These are phyloP conservation scores for Microdon myrmicae DNA, from an alignment of 2,888 invertebrate species.

Conservation along the genomic window DNA sequence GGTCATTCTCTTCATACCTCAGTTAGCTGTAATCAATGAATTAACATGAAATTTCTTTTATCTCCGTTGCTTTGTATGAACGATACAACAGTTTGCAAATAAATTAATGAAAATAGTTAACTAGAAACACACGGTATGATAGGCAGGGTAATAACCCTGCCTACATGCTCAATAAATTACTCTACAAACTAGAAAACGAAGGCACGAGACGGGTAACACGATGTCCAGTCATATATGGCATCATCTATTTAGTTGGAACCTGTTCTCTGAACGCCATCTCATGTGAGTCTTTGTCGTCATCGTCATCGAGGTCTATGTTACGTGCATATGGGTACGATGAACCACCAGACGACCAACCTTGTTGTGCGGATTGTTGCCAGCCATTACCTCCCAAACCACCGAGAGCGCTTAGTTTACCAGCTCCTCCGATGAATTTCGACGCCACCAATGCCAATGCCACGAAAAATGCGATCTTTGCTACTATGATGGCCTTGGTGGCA, in stretches of 20 bases:
- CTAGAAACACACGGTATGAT: constrained; percentile 40
- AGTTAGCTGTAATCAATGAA: no score
- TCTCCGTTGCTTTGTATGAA: constrained; percentile 20
- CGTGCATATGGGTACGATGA: constrained; percentile 69
- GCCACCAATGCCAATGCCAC: constrained; percentile 77
- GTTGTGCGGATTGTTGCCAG: constrained; percentile 55
- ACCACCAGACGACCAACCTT: constrained; percentile 55
- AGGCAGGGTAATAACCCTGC: not conserved
- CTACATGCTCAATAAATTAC: constrained; percentile 49
- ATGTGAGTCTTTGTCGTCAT: constrained; percentile 74
- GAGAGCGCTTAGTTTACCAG: constrained; percentile 66
- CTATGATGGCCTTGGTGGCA: constrained; percentile 79
- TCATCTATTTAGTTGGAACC: constrained; percentile 60
- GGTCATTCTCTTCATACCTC: no score
- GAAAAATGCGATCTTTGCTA: constrained; percentile 82
- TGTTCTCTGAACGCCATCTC: constrained; percentile 79
- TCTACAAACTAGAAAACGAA: constrained; percentile 49
- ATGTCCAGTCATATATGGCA: not conserved
- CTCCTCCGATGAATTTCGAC: constrained; percentile 74
- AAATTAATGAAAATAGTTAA: constrained; percentile 36
- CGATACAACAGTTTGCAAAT: constrained; percentile 19
- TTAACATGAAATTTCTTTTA: constrained; percentile 29
- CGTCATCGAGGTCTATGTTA: constrained; percentile 70
- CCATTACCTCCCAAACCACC: constrained; percentile 58
- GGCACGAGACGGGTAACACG: constrained; percentile 26